A percentile compares a stretch with the other conserved stretches of the same genome.
Conservation (phyloP, 2,797 vertebrate genomes). For the Microcaecilia unicolor region DNA sequence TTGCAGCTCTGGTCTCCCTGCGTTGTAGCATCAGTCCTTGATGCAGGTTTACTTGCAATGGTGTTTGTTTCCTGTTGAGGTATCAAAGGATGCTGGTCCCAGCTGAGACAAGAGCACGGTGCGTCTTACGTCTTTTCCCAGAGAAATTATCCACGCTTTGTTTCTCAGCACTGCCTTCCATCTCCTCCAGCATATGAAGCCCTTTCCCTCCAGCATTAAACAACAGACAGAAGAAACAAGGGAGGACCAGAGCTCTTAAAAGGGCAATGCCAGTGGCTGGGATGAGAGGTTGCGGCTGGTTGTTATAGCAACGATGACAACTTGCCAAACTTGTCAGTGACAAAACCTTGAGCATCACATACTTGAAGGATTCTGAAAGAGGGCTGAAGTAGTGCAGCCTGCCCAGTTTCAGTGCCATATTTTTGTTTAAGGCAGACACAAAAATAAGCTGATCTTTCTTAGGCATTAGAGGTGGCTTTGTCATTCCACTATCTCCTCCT, state of each 20-base stretch:
- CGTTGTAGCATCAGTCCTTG: neutral
- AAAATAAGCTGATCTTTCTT: no score
- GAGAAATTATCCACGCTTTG: neutral
- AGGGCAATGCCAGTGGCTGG: neutral
- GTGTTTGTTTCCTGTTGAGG: neutral
- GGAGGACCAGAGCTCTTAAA: conserved; percentile 7
- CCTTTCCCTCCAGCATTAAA: neutral
- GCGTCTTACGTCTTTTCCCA: neutral
- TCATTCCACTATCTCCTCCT: no score
- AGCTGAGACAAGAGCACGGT: neutral
- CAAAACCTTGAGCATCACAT: no score
- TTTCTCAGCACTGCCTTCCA: neutral
- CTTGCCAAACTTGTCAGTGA: no score
- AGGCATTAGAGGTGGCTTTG: no score
- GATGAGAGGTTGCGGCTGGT: conserved; percentile 1
- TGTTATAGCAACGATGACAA: conserved; percentile 1
- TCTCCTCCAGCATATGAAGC: neutral
- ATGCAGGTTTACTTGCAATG: neutral
- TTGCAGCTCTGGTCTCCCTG: neutral
- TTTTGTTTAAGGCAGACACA: no score
- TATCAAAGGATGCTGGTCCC: neutral
- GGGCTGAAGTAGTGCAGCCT: no score
- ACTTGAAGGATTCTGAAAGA: no score
- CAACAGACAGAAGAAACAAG: conserved; percentile 2
- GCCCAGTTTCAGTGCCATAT: no score